phyloP scores from a whole-genome alignment of 1,140 invertebrate genomes.

The Neodiprion fabricii region DNA sequence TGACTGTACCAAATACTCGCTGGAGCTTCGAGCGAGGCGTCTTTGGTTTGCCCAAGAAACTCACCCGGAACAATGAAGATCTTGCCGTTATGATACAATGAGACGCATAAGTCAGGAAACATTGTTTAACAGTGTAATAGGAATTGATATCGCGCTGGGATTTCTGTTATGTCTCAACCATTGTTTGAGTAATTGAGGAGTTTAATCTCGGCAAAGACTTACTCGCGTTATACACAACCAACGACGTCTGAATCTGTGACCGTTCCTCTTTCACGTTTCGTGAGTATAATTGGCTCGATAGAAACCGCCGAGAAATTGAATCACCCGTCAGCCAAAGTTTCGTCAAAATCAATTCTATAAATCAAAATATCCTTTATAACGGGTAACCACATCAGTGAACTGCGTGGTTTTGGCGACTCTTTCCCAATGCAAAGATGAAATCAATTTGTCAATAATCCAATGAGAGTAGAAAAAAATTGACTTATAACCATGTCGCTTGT shows the following conservation, averaged over 20 bases:
- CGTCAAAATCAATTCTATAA: too few species aligned
- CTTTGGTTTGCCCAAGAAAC: background rate
- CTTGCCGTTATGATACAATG: conserved; percentile 10
- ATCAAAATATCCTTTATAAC: too few species aligned
- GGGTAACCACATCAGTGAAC: too few species aligned
- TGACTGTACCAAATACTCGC: background rate
- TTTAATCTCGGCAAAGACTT: background rate
- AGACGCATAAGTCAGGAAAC: conserved; percentile 10
- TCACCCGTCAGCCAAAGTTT: background rate
- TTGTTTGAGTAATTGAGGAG: conserved; percentile 3
- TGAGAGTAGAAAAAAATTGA: too few species aligned
- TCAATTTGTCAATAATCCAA: too few species aligned
- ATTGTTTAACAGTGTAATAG: conserved; percentile 11
- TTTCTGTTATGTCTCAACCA: background rate
- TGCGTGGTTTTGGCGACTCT: too few species aligned
- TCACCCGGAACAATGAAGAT: background rate
- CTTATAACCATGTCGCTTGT: too few species aligned
- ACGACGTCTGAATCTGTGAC: background rate
- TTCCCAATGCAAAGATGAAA: too few species aligned
- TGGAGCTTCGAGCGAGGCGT: background rate
- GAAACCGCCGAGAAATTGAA: background rate
- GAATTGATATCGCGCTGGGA: conserved; percentile 6
- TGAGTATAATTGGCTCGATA: background rate
- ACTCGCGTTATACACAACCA: background rate
- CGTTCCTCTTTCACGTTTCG: background rate